Percentiles rank a stretch among this genome's conserved stretches.
phyloP scores from a whole-genome alignment of 2,888 invertebrate species.

The Cephus runcator region DNA sequence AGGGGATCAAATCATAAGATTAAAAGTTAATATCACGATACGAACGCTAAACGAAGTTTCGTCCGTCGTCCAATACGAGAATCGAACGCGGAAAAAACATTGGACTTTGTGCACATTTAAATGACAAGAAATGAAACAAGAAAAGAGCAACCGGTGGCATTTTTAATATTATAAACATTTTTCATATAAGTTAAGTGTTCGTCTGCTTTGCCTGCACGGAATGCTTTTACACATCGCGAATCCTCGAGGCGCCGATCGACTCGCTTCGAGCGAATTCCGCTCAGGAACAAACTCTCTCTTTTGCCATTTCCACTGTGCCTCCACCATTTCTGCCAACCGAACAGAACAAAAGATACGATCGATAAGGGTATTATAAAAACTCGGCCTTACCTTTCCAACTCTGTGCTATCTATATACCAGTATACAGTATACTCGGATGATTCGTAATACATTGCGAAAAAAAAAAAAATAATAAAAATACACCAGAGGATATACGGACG shows the following conservation, averaged over 20 bases:
- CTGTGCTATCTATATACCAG: background rate
- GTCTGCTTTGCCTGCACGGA: background rate
- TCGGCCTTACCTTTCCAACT: background rate
- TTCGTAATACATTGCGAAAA: background rate
- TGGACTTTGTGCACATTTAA: background rate
- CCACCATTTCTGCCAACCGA: background rate
- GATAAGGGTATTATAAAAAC: background rate
- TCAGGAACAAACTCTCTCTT: background rate
- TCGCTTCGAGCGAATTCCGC: conserved; percentile 3
- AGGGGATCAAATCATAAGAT: background rate
- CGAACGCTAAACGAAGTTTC: no score
- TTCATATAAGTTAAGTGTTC: background rate
- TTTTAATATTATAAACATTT: background rate
- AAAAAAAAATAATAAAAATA: background rate
- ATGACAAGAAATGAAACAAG: no score
- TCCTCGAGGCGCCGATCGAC: background rate
- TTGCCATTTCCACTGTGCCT: background rate
- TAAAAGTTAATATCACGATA: background rate
- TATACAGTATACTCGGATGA: background rate
- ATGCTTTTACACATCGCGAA: background rate
- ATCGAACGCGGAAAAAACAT: background rate
- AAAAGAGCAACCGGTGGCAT: background rate
- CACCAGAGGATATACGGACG: background rate
- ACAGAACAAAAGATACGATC: background rate
- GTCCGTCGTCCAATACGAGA: background rate